Conservation (phyloP, 2,888 invertebrate species). For the Dryocosmus kuriphilus region DNA sequence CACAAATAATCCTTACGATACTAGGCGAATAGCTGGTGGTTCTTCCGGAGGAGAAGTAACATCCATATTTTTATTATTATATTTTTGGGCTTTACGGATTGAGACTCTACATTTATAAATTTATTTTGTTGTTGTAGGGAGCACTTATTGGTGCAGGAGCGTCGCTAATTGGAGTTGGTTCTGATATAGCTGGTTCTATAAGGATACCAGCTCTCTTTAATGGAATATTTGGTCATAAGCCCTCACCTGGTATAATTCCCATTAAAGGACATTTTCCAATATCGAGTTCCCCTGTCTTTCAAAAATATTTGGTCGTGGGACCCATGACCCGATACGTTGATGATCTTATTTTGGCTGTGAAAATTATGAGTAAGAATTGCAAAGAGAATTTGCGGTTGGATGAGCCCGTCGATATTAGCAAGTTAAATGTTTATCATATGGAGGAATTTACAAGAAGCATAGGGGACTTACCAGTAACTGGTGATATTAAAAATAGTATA, state of each 20-base stretch:
- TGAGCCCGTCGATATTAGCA: slow-evolving; percentile 78
- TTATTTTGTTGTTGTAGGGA: slow-evolving; percentile 81
- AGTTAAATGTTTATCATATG: slow-evolving; percentile 82
- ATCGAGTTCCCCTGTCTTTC: slow-evolving; percentile 78
- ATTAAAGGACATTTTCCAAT: slow-evolving; percentile 82
- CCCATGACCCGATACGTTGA: slow-evolving; percentile 89
- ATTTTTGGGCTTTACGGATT: too few relatives aligned
- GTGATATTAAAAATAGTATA: slow-evolving; percentile 79
- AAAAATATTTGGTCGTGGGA: slow-evolving; percentile 81
- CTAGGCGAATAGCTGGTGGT: slow-evolving; percentile 81
- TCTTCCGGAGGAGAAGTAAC: slow-evolving; percentile 82
- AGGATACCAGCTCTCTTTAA: slow-evolving; percentile 91
- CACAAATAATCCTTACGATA: slow-evolving; percentile 83
- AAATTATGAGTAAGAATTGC: slow-evolving; percentile 81
- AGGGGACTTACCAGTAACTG: slow-evolving; percentile 79
- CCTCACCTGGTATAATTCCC: slow-evolving; percentile 81
- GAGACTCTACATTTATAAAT: too few relatives aligned
- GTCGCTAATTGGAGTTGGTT: slow-evolving; percentile 88
- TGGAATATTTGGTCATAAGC: slow-evolving; percentile 93
- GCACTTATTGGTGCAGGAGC: slow-evolving; percentile 87
- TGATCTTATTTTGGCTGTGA: slow-evolving; percentile 85
- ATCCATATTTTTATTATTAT: background rate
- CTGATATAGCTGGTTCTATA: slow-evolving; percentile 93
- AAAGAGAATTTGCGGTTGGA: slow-evolving; percentile 77
- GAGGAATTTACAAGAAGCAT: slow-evolving; percentile 81